Conservation (phyloP, 2,888 invertebrate genomes). For the Eutolmus rufibarbis region DNA sequence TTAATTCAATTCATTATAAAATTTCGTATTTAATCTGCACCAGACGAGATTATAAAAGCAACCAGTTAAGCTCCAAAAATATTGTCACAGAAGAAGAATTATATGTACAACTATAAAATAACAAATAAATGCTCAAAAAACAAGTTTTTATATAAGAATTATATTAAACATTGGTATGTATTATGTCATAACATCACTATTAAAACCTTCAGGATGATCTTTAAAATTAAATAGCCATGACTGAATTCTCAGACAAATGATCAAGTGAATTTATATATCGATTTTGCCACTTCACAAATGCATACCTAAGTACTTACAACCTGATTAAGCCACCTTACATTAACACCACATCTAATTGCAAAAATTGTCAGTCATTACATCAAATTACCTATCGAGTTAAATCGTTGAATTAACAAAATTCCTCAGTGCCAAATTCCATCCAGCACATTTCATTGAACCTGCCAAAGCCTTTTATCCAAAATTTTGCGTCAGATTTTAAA, state of each 20-base stretch:
- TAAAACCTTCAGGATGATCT: not conserved
- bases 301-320: not conserved
- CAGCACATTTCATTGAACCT: not conserved
- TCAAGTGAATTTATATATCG: not conserved
- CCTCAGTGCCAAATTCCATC: not conserved
- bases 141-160: too few species aligned
- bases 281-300: not conserved
- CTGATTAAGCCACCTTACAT: not conserved
- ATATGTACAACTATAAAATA: too few species aligned
- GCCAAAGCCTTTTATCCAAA: not conserved
- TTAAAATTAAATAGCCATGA: not conserved
- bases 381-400: not conserved
- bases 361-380: not conserved
- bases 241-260: not conserved
- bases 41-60: too few species aligned
- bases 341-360: not conserved
- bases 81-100: too few species aligned
- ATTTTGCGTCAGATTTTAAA: not conserved
- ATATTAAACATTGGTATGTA: too few species aligned
- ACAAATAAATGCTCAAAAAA: too few species aligned
- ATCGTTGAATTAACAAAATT: not conserved
- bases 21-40: too few species aligned
- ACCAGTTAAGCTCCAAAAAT: too few species aligned
- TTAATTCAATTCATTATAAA: too few species aligned
- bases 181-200: not conserved